These are phyloP conservation scores for Drosophila pandora DNA, from an alignment of 1,140 invertebrate genomes.

Conservation along the genomic window DNA sequence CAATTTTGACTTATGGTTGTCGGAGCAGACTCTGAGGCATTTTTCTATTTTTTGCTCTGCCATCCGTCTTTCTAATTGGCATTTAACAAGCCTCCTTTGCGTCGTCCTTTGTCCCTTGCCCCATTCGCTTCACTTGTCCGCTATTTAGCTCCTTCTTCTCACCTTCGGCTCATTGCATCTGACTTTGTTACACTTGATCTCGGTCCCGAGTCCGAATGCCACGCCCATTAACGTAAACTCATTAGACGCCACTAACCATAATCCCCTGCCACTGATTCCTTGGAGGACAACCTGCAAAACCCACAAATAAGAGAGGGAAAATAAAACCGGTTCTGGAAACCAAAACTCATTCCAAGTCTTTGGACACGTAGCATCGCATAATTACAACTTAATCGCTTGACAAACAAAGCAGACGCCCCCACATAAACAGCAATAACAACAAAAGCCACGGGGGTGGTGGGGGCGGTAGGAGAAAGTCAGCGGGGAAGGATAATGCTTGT, in stretches of 20 bases:
- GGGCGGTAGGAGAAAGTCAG: not conserved
- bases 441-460: slow-evolving; percentile 1
- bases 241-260: slow-evolving; percentile 68
- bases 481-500: slow-evolving; percentile 41
- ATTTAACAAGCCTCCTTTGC: slow-evolving; percentile 43
- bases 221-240: slow-evolving; percentile 67
- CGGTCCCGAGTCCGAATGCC: slow-evolving; percentile 14
- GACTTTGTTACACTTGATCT: slow-evolving; percentile 6
- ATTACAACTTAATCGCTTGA: slow-evolving; percentile 80
- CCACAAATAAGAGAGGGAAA: slow-evolving; percentile 12
- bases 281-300: not conserved
- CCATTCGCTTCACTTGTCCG: not conserved
- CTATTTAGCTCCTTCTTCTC: slow-evolving; percentile 2
- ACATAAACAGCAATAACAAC: slow-evolving; percentile 63
- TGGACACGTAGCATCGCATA: slow-evolving; percentile 74
- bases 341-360: slow-evolving; percentile 36
- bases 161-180: slow-evolving; percentile 21
- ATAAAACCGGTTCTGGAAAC: slow-evolving; percentile 4
- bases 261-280: slow-evolving; percentile 31
- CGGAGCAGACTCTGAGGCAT: slow-evolving; percentile 12
- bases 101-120: not conserved
- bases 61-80: slow-evolving; percentile 32
- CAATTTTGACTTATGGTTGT: slow-evolving; percentile 27
- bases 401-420: slow-evolving; percentile 74
- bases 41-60: slow-evolving; percentile 8